These are phyloP conservation scores for Cephalotes varians DNA, from an alignment of 2,888 invertebrate genomes.

Conservation along the genomic window DNA sequence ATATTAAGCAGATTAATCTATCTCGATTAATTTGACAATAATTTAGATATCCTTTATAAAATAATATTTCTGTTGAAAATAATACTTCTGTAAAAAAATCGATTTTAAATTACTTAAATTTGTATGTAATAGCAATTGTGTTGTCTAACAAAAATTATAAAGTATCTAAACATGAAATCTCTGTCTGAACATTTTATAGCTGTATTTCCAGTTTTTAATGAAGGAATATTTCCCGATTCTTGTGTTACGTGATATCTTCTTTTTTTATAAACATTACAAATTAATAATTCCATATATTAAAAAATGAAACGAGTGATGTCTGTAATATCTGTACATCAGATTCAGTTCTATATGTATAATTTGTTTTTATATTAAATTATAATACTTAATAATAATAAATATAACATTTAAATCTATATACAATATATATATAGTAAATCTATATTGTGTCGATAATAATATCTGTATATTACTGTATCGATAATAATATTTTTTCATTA, in stretches of 20 bases:
- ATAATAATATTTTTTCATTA: too few species aligned
- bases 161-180: not conserved
- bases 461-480: too few species aligned
- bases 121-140: not conserved
- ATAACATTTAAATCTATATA: too few species aligned
- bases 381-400: too few species aligned
- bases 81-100: not conserved
- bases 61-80: not conserved
- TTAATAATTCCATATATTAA: constrained; percentile 8
- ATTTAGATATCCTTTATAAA: not conserved
- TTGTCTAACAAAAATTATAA: not conserved
- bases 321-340: too few species aligned
- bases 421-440: too few species aligned
- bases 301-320: not conserved
- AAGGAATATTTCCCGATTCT: not conserved
- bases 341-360: not conserved
- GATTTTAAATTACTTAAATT: constrained; percentile 1
- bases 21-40: not conserved
- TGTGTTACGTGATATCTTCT: not conserved
- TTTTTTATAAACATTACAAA: not conserved
- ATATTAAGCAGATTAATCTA: not conserved
- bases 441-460: too few species aligned
- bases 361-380: not conserved
- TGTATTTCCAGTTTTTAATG: constrained; percentile 8
- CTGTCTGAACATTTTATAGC: not conserved